Conservation (phyloP, 2,797 vertebrate species). For the Esox lucius region DNA sequence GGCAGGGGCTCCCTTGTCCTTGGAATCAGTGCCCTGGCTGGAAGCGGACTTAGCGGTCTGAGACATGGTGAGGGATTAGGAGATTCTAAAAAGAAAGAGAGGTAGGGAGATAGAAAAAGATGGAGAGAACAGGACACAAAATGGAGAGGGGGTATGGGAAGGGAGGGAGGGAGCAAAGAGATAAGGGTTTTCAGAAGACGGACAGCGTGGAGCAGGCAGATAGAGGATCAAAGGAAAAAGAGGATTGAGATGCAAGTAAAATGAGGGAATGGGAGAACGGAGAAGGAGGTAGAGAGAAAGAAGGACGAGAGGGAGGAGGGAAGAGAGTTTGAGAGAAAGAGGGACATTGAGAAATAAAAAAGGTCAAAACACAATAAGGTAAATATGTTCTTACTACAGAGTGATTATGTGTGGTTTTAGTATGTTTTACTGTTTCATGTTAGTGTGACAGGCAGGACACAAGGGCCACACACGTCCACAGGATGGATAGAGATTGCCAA, state of each 20-base stretch:
- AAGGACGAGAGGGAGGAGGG: too few relatives aligned
- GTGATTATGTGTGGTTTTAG: background rate
- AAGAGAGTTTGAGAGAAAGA: slow-evolving; percentile 11
- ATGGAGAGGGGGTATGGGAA: background rate
- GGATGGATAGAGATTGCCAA: slow-evolving; percentile 13
- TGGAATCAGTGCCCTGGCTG: slow-evolving; percentile 82
- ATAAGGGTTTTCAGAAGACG: background rate
- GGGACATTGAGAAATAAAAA: slow-evolving; percentile 7
- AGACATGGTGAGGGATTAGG: slow-evolving; percentile 82
- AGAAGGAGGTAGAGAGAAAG: slow-evolving; percentile 24
- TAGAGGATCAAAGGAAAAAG: background rate
- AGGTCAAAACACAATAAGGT: background rate
- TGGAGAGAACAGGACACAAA: background rate
- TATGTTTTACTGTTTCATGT: slow-evolving; percentile 10
- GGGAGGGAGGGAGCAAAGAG: slow-evolving; percentile 1
- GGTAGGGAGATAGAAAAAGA: background rate
- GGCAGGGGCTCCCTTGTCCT: slow-evolving; percentile 82
- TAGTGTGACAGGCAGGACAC: slow-evolving; percentile 21
- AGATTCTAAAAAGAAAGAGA: slow-evolving; percentile 54
- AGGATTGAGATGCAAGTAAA: slow-evolving; percentile 1
- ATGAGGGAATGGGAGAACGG: slow-evolving; percentile 26
- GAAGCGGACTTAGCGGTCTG: slow-evolving; percentile 82
- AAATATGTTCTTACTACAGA: slow-evolving; percentile 20
- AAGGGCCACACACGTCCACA: slow-evolving; percentile 30
- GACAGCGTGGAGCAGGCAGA: slow-evolving; percentile 29